Evolutionary conservation across 1,140 invertebrate species (phyloP), one percentile per base, ranked within the genome.

Genomic region (Drosophila cardini): DNA sequence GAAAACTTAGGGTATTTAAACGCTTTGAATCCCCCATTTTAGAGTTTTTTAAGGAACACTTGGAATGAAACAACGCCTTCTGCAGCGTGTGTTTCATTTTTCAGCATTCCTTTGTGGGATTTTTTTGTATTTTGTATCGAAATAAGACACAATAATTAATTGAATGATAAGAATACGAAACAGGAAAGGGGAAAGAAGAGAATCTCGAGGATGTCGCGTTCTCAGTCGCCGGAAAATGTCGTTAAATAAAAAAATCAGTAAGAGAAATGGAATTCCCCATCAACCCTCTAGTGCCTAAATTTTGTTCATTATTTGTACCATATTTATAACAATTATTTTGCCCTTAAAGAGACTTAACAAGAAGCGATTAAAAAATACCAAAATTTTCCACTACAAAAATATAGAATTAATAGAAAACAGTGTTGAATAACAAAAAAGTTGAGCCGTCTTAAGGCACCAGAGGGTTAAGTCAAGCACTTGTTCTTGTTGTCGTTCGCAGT

Each of bases 11-110:
- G 46, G 46, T 50, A 30, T 50, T 13, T 11, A 8, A 4, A 50
- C 46, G 26, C 32, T 32, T 13, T n/a, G 8, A 50, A 21, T 21
- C 45, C 34, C 5, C 15, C 55, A 32, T 11, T 7, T 56, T 46
- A 3, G 11, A 30, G 8, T n/a, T n/a, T n/a, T n/a, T n/a, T n/a
- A n/a, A 4, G 48, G 48, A 78, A 69, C 16, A 57, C 56, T 16
- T 32, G 62, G 65, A 65, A 79, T 72, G 76, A 40, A 83, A 84
- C 80, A 52, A 38, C 40, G 61, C 61, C 30, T 48, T 79, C 45
- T 57, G 46, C 62, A 52, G 38, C 42, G 50, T n/a, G n/a, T n/a
- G n/a, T n/a, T n/a, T n/a, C n/a, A n/a, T 46, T 30, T 32, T 36
- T 36, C 34, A 1, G 6, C 6, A 1, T 36, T 36, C 34, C 10